Evolutionary conservation across 2,888 invertebrate genomes (phyloP).

Genomic region (Drosophila imparisetae): DNA sequence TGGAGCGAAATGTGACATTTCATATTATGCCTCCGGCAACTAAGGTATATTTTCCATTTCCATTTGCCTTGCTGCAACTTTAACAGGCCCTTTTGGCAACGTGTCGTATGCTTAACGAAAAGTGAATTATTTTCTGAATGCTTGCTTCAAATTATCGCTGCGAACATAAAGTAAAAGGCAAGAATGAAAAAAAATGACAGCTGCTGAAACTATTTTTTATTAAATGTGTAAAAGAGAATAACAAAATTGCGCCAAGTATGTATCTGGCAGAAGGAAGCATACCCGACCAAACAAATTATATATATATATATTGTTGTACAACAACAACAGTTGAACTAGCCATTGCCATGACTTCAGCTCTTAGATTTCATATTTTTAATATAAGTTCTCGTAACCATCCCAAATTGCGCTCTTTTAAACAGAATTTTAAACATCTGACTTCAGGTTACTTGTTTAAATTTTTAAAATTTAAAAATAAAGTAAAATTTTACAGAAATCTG

Average conservation of each 20-base stretch:
- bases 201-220: constrained; percentile 1
- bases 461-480: no score
- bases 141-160: constrained; percentile 18
- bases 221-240: neutral
- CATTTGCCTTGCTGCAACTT: constrained; percentile 16
- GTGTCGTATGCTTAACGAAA: constrained; percentile 64
- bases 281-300: neutral
- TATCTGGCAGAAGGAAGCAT: neutral
- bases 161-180: constrained; percentile 1
- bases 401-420: neutral
- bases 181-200: neutral
- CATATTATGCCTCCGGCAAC: constrained; percentile 50
- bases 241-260: neutral
- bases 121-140: constrained; percentile 46
- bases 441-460: no score
- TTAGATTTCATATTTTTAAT: neutral
- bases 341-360: neutral
- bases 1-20: constrained; percentile 78
- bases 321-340: neutral
- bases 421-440: neutral
- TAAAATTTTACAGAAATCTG: no score
- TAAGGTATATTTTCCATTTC: constrained; percentile 44
- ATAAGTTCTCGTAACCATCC: neutral
- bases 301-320: neutral
- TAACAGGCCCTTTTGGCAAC: constrained; percentile 40